Conservation (phyloP, 2,113 vertebrate genomes). For the Pao palembangensis region DNA sequence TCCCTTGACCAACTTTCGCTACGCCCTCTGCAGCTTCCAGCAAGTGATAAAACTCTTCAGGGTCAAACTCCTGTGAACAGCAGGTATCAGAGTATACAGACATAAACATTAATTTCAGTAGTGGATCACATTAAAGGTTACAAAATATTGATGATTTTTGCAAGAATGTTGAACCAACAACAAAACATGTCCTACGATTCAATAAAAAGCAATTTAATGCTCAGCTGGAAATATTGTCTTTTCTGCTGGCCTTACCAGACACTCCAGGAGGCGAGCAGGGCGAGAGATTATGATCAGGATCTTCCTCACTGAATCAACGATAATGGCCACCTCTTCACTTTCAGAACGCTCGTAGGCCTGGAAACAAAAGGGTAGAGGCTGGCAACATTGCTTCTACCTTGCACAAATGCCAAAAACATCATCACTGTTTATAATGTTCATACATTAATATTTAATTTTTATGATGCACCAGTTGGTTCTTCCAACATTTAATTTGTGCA, state of each 20-base stretch:
- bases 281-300: slow-evolving; percentile 93
- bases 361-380: too few relatives aligned
- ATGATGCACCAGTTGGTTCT: too few relatives aligned
- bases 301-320: slow-evolving; percentile 88
- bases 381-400: too few relatives aligned
- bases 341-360: slow-evolving; percentile 93
- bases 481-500: too few relatives aligned
- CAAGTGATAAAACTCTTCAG: slow-evolving; percentile 94
- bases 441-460: too few relatives aligned
- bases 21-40: slow-evolving; percentile 95
- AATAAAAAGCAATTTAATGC: slow-evolving; percentile 25
- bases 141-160: not conserved
- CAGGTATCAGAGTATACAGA: slow-evolving; percentile 20
- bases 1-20: slow-evolving; percentile 88
- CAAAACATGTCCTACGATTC: slow-evolving; percentile 3
- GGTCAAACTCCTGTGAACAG: slow-evolving; percentile 87
- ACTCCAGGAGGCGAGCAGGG: slow-evolving; percentile 91
- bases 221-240: slow-evolving; percentile 18
- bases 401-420: too few relatives aligned
- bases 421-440: too few relatives aligned
- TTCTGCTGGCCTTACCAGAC: slow-evolving; percentile 79
- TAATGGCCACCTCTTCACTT: slow-evolving; percentile 88
- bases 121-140: too few relatives aligned
- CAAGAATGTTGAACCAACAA: not conserved
- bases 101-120: too few relatives aligned